phyloP scores from a whole-genome alignment of 2,888 invertebrate genomes.

The Nowickia ferox region DNA sequence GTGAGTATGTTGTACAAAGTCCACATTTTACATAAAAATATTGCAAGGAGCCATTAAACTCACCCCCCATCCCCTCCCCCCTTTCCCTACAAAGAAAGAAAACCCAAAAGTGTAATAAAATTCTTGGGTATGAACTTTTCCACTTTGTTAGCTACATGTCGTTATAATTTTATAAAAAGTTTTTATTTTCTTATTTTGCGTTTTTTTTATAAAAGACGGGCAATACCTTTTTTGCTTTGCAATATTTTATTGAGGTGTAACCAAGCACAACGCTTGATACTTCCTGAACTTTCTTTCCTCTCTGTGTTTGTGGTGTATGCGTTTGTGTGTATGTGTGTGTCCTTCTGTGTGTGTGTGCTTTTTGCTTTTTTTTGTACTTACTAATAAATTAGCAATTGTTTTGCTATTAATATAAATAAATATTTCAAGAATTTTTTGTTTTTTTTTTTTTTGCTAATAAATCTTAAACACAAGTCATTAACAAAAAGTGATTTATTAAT shows the following conservation, averaged over 20 bases:
- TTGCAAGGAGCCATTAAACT: background rate
- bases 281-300: slow-evolving; percentile 19
- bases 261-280: slow-evolving; percentile 60
- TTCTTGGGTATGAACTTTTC: slow-evolving; percentile 63
- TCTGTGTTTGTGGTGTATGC: background rate
- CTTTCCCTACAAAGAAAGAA: background rate
- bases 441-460: slow-evolving; percentile 40
- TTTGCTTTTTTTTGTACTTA: background rate
- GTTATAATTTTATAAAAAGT: slow-evolving; percentile 57
- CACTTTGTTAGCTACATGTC: slow-evolving; percentile 69
- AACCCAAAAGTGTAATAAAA: slow-evolving; percentile 60
- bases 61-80: background rate
- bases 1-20: background rate
- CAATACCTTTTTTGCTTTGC: slow-evolving; percentile 24
- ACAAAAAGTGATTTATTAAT: slow-evolving; percentile 12
- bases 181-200: slow-evolving; percentile 29
- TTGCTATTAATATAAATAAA: slow-evolving; percentile 55
- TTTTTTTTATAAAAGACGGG: background rate
- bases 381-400: slow-evolving; percentile 46
- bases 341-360: background rate
- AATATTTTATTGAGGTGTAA: slow-evolving; percentile 65
- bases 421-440: slow-evolving; percentile 42
- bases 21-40: slow-evolving; percentile 5
- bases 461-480: slow-evolving; percentile 37
- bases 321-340: background rate